These are phyloP conservation scores for Bos taurus DNA, from an alignment of 2,113 vertebrate species.

Conservation along the genomic window ARS-UCD2.0 NC_037328.1:92798001-92798500, in stretches of 20 bases:
- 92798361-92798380: background rate
- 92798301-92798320: background rate
- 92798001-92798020: background rate
- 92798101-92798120: background rate
- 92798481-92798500: background rate
- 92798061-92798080: background rate
- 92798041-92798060: background rate
- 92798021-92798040: background rate
- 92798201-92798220: background rate
- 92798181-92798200: background rate
- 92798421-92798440: background rate
- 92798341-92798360: background rate
- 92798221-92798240: background rate
- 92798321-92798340: background rate
- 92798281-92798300: background rate
- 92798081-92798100: background rate
- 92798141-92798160: background rate
- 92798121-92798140: background rate
- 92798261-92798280: background rate
- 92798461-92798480: background rate
- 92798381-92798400: background rate
- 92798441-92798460: background rate
- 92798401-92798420: background rate
- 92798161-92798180: background rate
- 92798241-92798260: background rate